Percentiles rank a stretch among this genome's conserved stretches.
These are phyloP conservation scores for Numida meleagris DNA, from an alignment of 2,113 vertebrate genomes.

Conservation along the genomic window DNA sequence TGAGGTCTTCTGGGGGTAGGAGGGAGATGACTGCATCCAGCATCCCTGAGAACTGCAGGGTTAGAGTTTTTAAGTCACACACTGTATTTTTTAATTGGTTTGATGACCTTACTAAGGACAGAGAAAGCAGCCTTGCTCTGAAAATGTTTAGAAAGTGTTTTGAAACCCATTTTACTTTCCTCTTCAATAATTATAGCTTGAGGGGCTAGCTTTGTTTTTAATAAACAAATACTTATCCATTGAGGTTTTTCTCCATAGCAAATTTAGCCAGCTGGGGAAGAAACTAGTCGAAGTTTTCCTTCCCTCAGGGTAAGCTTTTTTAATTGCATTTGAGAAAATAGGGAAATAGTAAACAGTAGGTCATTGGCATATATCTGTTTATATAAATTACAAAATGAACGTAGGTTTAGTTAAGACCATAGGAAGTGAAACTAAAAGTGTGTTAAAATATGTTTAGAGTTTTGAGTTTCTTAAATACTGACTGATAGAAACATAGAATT, in stretches of 20 bases:
- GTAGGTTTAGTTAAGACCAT: conserved; percentile 11
- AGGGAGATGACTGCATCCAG: not conserved
- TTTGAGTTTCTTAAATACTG: conserved; percentile 37
- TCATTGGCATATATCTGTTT: not conserved
- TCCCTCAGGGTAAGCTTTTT: conserved; percentile 18
- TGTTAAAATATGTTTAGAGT: not conserved
- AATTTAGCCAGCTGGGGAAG: conserved; percentile 2
- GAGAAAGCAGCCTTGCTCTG: not conserved
- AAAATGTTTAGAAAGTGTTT: not conserved
- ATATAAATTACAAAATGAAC: not conserved
- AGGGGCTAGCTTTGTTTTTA: conserved; percentile 11
- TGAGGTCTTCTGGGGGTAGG: not conserved
- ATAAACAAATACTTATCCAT: conserved; percentile 48
- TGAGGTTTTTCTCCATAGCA: not conserved
- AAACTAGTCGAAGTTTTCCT: conserved; percentile 11
- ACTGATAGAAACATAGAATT: not conserved
- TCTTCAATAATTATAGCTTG: conserved; percentile 18
- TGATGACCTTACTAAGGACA: not conserved
- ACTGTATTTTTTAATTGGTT: not conserved
- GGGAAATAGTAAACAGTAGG: conserved; percentile 19
- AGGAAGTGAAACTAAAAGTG: conserved; percentile 37
- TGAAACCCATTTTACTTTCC: not conserved
- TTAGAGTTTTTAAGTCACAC: not conserved
- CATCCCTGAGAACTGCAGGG: not conserved
- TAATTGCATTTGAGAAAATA: conserved; percentile 33